Evolutionary conservation across 2,888 invertebrate species (phyloP), one percentile per base, ranked within the genome.

Genomic region (Salticus scenicus): DNA sequence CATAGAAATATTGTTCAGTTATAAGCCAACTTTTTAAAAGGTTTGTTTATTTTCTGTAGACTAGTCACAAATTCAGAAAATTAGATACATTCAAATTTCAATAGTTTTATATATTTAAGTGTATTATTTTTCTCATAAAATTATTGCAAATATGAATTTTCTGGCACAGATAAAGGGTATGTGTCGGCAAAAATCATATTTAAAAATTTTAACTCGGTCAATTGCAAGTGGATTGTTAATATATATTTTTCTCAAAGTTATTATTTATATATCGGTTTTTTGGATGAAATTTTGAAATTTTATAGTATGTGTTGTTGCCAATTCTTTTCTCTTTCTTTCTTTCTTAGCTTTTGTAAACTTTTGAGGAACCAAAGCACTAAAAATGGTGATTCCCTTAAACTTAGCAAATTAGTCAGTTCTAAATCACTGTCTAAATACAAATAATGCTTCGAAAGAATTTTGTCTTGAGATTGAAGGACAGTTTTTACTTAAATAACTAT

Each of bases 381-480:
- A 47, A 17, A 10, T 14, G 14, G 42, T 2, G 17, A 14, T 47
- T 17, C 42, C 5, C 12, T 37, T 37, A 37, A 37, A 17, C 42
- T 47, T 47, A 47, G 42, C 42, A 47, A 47, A 47, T 47, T 17
- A 47, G 17, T 14, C 17, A 37, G 37, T 37, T 37, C 42, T 14
- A 47, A 47, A 47, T 47, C 42, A 47, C 2, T 47, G 37, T 4
- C 37, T 37, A 7, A 37, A 47, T 17, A 24, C 17, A 57, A n/a
- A n/a, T n/a, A n/a, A 57, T 57, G 57, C 57, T 57, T 57, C 57
- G 57, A 57, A 57, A 24, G 24, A 57, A 57, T 57, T 57, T 5
- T 24, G 24, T 24, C 57, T 24, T 57, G 57, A 24, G 17, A 47
- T 20, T 5, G 4, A 57, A 4, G 20, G 24, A 24, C 17, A 17